phyloP scores from a whole-genome alignment of 2,888 invertebrate species.

The Enchytraeus crypticus region DNA sequence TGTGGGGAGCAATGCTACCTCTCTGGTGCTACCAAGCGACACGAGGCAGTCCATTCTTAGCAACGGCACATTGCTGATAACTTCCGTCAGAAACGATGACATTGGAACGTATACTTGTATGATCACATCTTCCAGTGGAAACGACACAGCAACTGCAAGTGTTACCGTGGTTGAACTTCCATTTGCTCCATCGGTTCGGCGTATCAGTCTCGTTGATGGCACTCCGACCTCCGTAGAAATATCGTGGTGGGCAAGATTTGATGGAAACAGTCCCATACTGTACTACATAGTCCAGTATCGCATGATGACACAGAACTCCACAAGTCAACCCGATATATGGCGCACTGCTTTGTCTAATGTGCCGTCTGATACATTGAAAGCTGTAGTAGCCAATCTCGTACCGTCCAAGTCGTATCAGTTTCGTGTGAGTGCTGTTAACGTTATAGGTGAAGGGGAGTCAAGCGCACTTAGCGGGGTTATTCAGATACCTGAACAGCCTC shows the following conservation, averaged over 20 bases:
- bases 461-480: slow-evolving; percentile 73
- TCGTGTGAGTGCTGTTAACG: slow-evolving; percentile 89
- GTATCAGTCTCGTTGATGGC: slow-evolving; percentile 69
- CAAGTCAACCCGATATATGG: background rate
- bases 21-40: slow-evolving; percentile 3
- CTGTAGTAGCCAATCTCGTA: slow-evolving; percentile 60
- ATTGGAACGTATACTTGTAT: slow-evolving; percentile 88
- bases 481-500: slow-evolving; percentile 87
- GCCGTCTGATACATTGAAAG: slow-evolving; percentile 48
- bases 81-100: slow-evolving; percentile 53
- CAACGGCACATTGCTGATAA: slow-evolving; percentile 78
- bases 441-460: slow-evolving; percentile 85
- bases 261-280: slow-evolving; percentile 88
- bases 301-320: slow-evolving; percentile 22
- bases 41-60: slow-evolving; percentile 25
- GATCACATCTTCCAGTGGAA: slow-evolving; percentile 77
- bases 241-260: slow-evolving; percentile 89
- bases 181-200: slow-evolving; percentile 78
- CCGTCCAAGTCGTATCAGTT: slow-evolving; percentile 94
- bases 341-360: background rate
- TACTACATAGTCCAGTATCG: slow-evolving; percentile 77
- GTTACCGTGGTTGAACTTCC: slow-evolving; percentile 88
- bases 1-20: slow-evolving; percentile 18
- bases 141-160: slow-evolving; percentile 76
- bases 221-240: slow-evolving; percentile 77